Base-by-base conservation (phyloP, 2,113 vertebrate species). In the Hyaena hyaena region DNA sequence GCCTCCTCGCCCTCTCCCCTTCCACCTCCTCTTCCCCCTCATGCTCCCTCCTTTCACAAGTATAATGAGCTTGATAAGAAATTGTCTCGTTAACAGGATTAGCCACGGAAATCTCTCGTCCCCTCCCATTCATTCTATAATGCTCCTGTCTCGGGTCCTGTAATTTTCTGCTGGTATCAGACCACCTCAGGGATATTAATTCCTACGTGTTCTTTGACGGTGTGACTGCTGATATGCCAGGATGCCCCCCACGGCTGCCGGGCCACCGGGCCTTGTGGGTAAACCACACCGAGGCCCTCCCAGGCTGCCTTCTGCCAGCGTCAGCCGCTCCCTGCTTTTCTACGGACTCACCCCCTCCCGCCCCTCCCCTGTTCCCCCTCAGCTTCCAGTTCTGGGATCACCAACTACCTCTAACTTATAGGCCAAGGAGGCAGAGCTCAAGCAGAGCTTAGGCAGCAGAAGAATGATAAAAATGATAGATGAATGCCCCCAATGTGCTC, bases 71-170 rank as follows among this genome's bases (percentile, higher is more conserved):
- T 98, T 98, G 98, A 98, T 99, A 99, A 98, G 98, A 98, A 98
- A 99, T 99, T 98, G 98, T 99, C 98, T 98, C 45, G 45, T 97
- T 99, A 99, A 99, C 98, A 98, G 97, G 99, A 99, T 99, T 99
- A 99, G 98, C 98, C 98, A 98, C 23, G 97, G 98, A 97, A 98
- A 98, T 98, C 98, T 98, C 97, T 90, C n/a, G 93, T 98, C 96
- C 98, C 98, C 98, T 98, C 99, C 99, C 98, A 98, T 98, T 97
- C 97, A 61, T 92, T 97, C 97, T 98, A 96, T 98, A 98, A 98
- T 88, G 97, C 97, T 98, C 97, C 98, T 98, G 95, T 98, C 97
- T 98, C 93, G 3, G 97, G 97, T 98, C 98, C 98, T 97, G 92
- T 98, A 97, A 98, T 99, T 98, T 98, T 98, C 98, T 98, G 98